These are phyloP conservation scores for Epirrita christyi DNA, from an alignment of 2,888 invertebrate genomes.

Conservation along the genomic window DNA sequence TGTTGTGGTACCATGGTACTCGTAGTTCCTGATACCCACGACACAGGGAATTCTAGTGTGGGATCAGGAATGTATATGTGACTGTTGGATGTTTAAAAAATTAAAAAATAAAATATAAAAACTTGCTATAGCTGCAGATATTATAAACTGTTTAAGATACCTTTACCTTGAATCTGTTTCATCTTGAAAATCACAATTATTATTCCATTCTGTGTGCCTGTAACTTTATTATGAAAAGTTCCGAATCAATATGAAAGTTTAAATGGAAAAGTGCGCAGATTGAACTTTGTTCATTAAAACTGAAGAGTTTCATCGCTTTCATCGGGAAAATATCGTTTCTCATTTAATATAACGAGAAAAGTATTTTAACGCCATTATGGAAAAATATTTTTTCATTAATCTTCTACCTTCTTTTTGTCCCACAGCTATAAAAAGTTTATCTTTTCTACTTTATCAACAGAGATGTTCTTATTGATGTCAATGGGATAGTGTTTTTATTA, in stretches of 20 bases:
- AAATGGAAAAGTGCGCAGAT: slow-evolving; percentile 73
- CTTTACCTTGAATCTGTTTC: no score
- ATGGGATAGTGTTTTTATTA: no score
- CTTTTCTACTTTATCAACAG: not conserved
- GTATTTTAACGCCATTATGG: slow-evolving; percentile 49
- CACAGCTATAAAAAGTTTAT: not conserved
- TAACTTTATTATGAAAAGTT: slow-evolving; percentile 66
- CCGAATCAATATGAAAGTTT: slow-evolving; percentile 71
- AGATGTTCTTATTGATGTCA: no score
- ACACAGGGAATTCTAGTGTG: no score
- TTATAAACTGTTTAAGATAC: no score
- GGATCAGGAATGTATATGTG: no score
- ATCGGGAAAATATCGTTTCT: slow-evolving; percentile 56
- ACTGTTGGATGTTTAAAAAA: no score
- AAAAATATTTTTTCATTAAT: slow-evolving; percentile 16
- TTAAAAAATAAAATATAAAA: no score
- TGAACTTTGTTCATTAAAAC: slow-evolving; percentile 79
- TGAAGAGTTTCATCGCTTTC: slow-evolving; percentile 60
- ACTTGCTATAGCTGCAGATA: no score
- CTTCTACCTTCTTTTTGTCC: not conserved
- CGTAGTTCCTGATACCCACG: no score
- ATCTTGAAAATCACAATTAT: slow-evolving; percentile 27
- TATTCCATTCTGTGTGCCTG: slow-evolving; percentile 42
- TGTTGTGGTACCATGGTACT: no score
- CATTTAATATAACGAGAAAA: slow-evolving; percentile 62